A percentile compares a stretch with the other conserved stretches of the same genome.
Conservation (phyloP, 2,888 invertebrate species). For the Hypolimnas misippus region DNA sequence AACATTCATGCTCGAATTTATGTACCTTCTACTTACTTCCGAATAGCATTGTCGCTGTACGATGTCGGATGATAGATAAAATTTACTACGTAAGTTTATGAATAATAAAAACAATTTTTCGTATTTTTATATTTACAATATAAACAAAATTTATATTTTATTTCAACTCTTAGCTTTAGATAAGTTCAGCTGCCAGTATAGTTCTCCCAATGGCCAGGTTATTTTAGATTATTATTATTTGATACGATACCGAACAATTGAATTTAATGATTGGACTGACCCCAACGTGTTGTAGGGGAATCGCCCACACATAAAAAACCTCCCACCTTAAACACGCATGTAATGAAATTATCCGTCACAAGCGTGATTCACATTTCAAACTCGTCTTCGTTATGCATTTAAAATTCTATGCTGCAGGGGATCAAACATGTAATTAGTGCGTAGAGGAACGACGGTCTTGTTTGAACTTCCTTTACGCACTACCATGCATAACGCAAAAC, state of each 20-base stretch:
- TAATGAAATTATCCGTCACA: background rate
- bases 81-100: slow-evolving; percentile 8
- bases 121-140: background rate
- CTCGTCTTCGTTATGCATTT: background rate
- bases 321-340: background rate
- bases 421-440: slow-evolving; percentile 6
- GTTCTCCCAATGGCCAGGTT: background rate
- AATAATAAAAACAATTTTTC: background rate
- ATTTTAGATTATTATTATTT: background rate
- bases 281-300: background rate
- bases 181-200: background rate
- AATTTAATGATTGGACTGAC: background rate
- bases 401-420: background rate
- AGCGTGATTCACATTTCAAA: slow-evolving; percentile 1
- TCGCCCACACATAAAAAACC: background rate
- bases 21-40: slow-evolving; percentile 27
- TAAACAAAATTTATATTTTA: too few relatives aligned
- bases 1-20: slow-evolving; percentile 35
- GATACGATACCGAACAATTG: background rate
- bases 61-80: slow-evolving; percentile 14
- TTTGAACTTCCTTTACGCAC: slow-evolving; percentile 6
- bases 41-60: slow-evolving; percentile 9
- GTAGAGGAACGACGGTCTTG: background rate
- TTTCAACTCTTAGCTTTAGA: too few relatives aligned
- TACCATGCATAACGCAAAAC: background rate